These are phyloP conservation scores for Phortica magna DNA, from an alignment of 2,888 invertebrate species.

Conservation along the genomic window DNA sequence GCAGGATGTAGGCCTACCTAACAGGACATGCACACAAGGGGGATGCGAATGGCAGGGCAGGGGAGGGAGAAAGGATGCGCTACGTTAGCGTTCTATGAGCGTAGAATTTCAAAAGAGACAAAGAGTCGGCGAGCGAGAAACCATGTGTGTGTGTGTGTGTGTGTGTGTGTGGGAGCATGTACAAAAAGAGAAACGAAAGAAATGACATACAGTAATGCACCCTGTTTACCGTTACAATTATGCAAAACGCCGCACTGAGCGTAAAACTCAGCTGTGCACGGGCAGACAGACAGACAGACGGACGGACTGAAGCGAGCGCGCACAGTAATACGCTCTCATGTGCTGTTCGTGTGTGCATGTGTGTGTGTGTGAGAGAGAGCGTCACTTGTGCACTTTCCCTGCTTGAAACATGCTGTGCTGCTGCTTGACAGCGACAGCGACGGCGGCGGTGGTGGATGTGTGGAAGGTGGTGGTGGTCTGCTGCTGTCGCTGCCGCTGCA, in stretches of 20 bases:
- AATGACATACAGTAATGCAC: conserved; percentile 4
- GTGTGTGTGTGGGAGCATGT: not conserved
- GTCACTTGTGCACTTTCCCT: conserved; percentile 19
- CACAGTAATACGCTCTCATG: not conserved
- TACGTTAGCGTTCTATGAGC: not conserved
- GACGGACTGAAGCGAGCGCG: not conserved
- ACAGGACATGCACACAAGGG: conserved; percentile 42
- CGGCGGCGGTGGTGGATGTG: conserved; percentile 46
- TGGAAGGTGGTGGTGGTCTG: conserved; percentile 47
- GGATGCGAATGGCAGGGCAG: conserved; percentile 41
- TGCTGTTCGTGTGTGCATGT: not conserved
- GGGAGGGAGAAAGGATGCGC: not conserved
- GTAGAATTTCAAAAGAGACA: not conserved
- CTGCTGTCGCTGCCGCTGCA: conserved; percentile 32
- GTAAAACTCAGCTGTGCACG: conserved; percentile 24
- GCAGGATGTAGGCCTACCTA: conserved; percentile 37
- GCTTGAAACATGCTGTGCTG: not conserved
- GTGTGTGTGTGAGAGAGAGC: not conserved
- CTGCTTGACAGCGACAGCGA: conserved; percentile 36
- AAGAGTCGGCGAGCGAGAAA: not conserved
- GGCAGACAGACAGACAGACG: not conserved
- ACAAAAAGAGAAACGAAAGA: not conserved
- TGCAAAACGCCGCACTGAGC: conserved; percentile 9
- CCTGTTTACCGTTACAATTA: conserved; percentile 26
- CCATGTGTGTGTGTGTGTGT: not conserved